Evolutionary conservation across 92 coral and sea anemone species (phyloP), one percentile per base, ranked within the genome.

Genomic region (Montipora capitata): DNA sequence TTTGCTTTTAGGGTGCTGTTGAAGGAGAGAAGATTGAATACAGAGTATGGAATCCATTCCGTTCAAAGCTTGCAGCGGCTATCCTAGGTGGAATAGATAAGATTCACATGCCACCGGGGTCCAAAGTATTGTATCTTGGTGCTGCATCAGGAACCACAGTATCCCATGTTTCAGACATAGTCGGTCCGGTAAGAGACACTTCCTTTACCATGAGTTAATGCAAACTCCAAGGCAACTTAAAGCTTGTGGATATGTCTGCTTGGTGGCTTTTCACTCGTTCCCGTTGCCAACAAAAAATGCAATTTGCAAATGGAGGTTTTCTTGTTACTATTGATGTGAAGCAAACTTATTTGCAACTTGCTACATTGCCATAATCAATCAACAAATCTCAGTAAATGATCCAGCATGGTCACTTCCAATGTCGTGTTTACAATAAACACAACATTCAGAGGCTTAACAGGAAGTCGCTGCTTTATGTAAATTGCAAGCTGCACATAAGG

Each of bases 91-190:
- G 99, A 68, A 91, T 98, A 38, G 99, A 98, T 84, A 94, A 96
- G 62, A 96, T 98, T 61, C 98, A 98, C 93, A 98, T 98, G 84
- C 67, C 81, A 11, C 99, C 99, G 9, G 99, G 99, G 12, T 94
- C 96, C 77, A 98, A 96, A 91, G 99, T 98, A 57, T 90, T 98
- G 7, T 98, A 98, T 84, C 98, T 98, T 63, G 99, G 99, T 42
- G 99, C 99, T 5, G 99, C 99, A n/a, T 98, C 99, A 20, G 99
- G 99, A 76, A 98, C 99, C 27, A 98, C 99, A 7, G 99, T 98
- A 20, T 98, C 99, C 3, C 99, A 98, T 74, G 99, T 98, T 68
- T 98, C 99, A 0, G 99, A 98, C 56, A 87, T 98, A 84, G 99
- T 98, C 44, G 99, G 99, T 82, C 98, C 98, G 7, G 99, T 98